These are phyloP conservation scores for Enteromius fasciolatus DNA, from an alignment of 2,797 vertebrate genomes.

Conservation along the genomic window DNA sequence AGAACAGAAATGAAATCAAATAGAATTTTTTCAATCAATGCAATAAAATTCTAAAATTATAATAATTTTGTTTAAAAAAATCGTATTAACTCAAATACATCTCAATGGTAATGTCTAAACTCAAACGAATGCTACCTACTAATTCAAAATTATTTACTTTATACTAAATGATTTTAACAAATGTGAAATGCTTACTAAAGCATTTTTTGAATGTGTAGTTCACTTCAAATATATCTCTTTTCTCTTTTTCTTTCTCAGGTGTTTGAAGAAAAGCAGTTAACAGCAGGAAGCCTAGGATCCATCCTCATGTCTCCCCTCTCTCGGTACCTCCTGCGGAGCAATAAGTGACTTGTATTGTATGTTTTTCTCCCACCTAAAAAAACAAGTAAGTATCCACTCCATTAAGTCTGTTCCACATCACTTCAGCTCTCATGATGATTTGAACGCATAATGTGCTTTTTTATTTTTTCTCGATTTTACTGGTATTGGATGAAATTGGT, in stretches of 20 bases:
- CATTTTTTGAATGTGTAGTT: neutral
- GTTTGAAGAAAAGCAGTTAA: constrained; percentile 72
- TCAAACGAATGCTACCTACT: neutral
- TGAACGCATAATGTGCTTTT: neutral
- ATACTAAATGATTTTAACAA: neutral
- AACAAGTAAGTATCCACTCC: neutral
- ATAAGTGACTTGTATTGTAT: constrained; percentile 66
- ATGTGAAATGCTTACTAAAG: neutral
- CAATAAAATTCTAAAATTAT: neutral
- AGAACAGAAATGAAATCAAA: neutral
- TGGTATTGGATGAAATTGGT: neutral
- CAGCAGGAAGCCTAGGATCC: constrained; percentile 62
- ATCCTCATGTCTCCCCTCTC: constrained; percentile 78
- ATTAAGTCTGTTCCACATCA: neutral
- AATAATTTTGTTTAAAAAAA: neutral
- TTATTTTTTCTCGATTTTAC: too few relatives aligned
- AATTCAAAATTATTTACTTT: neutral
- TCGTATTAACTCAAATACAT: neutral
- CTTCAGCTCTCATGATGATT: neutral
- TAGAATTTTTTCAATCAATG: neutral
- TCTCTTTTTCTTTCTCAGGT: constrained; percentile 63
- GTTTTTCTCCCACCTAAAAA: neutral
- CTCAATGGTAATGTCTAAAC: neutral
- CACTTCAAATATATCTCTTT: neutral
- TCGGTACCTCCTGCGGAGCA: constrained; percentile 70